Percentiles rank a stretch among this genome's conserved stretches.
Conservation (phyloP, 2,797 vertebrate genomes). For the Mormyrops boulengeri region DNA sequence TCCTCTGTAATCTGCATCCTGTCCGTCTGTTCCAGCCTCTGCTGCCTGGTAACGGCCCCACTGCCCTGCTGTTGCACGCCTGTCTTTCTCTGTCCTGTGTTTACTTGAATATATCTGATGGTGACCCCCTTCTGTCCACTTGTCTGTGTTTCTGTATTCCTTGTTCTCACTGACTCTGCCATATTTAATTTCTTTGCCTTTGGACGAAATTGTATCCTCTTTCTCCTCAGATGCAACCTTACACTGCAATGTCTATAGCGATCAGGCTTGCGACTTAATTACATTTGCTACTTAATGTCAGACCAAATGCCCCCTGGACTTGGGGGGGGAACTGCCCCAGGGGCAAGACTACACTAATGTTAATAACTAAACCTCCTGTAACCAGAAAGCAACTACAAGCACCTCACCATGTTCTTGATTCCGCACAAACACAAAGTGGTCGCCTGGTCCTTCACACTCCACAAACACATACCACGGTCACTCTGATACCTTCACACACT, state of each 20-base stretch:
- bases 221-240: background rate
- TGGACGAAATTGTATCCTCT: background rate
- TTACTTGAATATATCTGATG: background rate
- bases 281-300: background rate
- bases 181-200: background rate
- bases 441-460: background rate
- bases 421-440: background rate
- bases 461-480: background rate
- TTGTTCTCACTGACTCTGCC: background rate
- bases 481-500: too few relatives aligned
- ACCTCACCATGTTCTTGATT: background rate
- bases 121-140: background rate
- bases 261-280: background rate
- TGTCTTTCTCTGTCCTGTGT: background rate
- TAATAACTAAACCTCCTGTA: background rate
- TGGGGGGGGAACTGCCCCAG: background rate
- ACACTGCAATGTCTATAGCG: background rate
- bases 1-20: background rate
- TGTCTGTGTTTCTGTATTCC: background rate
- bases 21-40: background rate
- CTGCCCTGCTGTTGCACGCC: background rate
- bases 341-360: background rate
- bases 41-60: conserved; percentile 9
- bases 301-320: background rate
- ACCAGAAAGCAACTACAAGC: background rate